These are phyloP conservation scores for Seriola quinqueradiata DNA, from an alignment of 2,113 vertebrate genomes.

Conservation along the genomic window DNA sequence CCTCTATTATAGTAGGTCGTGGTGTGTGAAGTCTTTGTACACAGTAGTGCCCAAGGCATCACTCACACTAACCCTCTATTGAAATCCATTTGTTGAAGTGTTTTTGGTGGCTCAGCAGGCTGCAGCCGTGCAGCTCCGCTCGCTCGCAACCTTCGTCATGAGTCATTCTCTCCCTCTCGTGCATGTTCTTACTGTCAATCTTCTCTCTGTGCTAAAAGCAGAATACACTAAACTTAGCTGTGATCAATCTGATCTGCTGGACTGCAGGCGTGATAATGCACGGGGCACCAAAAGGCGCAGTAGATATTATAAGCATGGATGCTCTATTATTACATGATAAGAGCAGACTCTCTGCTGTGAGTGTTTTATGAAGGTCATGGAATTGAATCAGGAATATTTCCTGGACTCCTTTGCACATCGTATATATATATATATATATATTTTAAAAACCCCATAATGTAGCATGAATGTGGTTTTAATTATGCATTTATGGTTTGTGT, in stretches of 20 bases:
- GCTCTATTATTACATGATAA: conserved; percentile 58
- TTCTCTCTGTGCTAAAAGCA: conserved; percentile 45
- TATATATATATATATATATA: too few relatives aligned
- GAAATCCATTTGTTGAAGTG: conserved; percentile 35
- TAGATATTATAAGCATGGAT: conserved; percentile 40
- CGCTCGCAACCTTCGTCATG: conserved; percentile 36
- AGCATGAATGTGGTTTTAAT: conserved; percentile 23
- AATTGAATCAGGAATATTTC: conserved; percentile 45
- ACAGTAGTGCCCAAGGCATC: not conserved
- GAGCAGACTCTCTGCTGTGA: conserved; percentile 44
- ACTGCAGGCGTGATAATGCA: conserved; percentile 41
- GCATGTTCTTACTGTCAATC: conserved; percentile 49
- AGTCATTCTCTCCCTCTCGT: conserved; percentile 18
- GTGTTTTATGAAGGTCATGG: conserved; percentile 57
- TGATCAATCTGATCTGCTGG: conserved; percentile 59
- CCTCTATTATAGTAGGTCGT: too few relatives aligned
- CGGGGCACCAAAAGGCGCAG: conserved; percentile 16
- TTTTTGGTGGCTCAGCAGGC: conserved; percentile 36
- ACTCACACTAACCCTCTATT: not conserved
- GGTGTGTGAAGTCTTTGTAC: conserved; percentile 27
- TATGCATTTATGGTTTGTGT: conserved; percentile 17
- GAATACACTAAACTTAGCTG: conserved; percentile 56
- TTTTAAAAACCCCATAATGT: too few relatives aligned
- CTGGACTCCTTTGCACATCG: conserved; percentile 27
- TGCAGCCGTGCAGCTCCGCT: conserved; percentile 6